These are phyloP conservation scores for Nemurella pictetii DNA, from an alignment of 2,888 invertebrate genomes.

Conservation along the genomic window DNA sequence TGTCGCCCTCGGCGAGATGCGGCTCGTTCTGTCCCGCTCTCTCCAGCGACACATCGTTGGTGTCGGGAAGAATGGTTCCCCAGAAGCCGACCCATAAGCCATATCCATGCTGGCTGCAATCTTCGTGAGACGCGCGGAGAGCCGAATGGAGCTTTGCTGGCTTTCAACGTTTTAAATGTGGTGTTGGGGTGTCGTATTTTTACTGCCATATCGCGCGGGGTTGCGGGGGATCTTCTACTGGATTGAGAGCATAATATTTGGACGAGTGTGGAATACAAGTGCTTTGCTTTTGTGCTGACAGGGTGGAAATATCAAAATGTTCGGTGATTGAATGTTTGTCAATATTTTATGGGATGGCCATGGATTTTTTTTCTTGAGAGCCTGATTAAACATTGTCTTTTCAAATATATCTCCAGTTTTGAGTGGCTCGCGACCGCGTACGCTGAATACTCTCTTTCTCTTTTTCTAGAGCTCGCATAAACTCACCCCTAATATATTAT, in stretches of 20 bases:
- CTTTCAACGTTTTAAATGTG: slow-evolving; percentile 39
- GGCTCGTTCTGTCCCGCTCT: slow-evolving; percentile 1
- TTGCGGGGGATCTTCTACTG: slow-evolving; percentile 14
- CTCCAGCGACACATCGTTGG: slow-evolving; percentile 33
- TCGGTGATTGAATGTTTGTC: no score
- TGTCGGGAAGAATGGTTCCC: slow-evolving; percentile 36
- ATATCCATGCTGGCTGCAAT: slow-evolving; percentile 39
- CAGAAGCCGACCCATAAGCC: slow-evolving; percentile 41
- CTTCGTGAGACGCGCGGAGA: slow-evolving; percentile 39
- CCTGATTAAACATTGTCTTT: no score
- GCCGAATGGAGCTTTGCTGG: slow-evolving; percentile 36
- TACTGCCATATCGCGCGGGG: slow-evolving; percentile 26
- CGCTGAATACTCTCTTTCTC: no score
- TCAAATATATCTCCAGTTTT: no score
- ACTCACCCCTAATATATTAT: no score
- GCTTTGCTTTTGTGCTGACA: neutral
- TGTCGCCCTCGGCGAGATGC: slow-evolving; percentile 8
- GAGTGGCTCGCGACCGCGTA: no score
- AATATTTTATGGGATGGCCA: no score
- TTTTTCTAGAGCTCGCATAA: no score
- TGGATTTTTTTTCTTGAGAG: no score
- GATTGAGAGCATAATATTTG: slow-evolving; percentile 37
- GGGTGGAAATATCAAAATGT: neutral
- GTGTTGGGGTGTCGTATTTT: slow-evolving; percentile 38
- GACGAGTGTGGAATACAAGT: slow-evolving; percentile 38